A percentile compares a stretch with the other conserved stretches of the same genome.
Conservation (phyloP, 2,797 vertebrate species). For the Chelon auratus region DNA sequence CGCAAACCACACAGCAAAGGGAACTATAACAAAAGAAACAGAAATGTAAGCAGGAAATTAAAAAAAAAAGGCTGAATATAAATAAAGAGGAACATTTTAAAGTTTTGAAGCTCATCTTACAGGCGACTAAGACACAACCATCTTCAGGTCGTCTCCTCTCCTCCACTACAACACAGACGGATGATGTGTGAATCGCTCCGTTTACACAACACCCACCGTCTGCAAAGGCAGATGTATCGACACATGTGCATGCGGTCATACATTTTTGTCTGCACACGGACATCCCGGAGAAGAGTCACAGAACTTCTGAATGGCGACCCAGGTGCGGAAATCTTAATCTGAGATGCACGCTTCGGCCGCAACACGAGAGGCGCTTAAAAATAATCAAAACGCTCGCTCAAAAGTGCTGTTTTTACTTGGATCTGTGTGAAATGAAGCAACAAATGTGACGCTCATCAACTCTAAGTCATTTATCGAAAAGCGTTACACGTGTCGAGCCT, state of each 20-base stretch:
- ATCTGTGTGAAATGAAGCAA: not conserved
- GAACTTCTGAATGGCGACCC: not conserved
- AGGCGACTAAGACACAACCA: not conserved
- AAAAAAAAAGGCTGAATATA: too few relatives aligned
- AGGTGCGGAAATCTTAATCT: not conserved
- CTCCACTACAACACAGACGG: not conserved
- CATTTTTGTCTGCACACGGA: not conserved
- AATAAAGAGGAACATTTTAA: not conserved
- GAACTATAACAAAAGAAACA: not conserved
- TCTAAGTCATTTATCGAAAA: not conserved
- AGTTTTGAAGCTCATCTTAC: not conserved
- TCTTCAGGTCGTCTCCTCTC: not conserved
- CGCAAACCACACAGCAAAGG: too few relatives aligned
- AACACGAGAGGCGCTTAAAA: not conserved
- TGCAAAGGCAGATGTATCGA: not conserved
- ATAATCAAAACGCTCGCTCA: not conserved
- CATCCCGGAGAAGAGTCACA: not conserved
- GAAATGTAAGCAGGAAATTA: not conserved
- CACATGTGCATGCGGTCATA: not conserved
- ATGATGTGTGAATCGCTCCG: not conserved
- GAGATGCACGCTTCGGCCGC: not conserved
- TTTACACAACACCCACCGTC: not conserved
- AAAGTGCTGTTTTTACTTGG: too few relatives aligned
- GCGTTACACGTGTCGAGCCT: not conserved
- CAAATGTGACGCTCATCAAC: not conserved